Conservation (phyloP, 2,113 vertebrate species). For the Cinclus mexicanus region DNA sequence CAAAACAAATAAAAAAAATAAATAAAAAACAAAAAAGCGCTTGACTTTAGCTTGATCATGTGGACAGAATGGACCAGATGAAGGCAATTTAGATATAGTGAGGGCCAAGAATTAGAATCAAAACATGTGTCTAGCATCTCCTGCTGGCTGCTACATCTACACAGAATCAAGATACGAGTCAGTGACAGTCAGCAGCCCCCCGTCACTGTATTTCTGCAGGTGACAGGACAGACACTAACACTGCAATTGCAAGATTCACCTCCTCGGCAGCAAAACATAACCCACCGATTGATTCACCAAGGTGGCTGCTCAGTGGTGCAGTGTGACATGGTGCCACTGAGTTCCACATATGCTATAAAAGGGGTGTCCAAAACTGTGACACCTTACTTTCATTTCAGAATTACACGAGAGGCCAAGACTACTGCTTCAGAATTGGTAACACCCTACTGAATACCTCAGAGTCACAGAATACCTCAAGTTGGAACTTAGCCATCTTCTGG, state of each 20-base stretch:
- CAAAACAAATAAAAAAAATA: background rate
- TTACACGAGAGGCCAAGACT: background rate
- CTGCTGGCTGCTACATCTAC: background rate
- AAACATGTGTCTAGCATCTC: background rate
- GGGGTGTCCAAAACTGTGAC: background rate
- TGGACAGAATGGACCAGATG: background rate
- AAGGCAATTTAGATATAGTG: background rate
- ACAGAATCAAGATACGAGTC: accelerated
- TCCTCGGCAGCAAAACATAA: background rate
- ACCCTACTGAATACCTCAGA: background rate
- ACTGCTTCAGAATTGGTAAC: background rate
- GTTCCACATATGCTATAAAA: background rate
- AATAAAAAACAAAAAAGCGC: background rate
- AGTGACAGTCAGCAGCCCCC: background rate
- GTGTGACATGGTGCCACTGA: background rate
- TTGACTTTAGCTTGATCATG: background rate
- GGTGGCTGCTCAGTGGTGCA: background rate
- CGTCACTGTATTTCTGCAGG: background rate
- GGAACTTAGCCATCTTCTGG: background rate
- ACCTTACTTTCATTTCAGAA: background rate
- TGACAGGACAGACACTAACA: background rate
- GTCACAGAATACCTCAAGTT: background rate
- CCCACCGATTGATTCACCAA: accelerated
- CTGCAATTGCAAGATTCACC: background rate
- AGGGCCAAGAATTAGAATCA: background rate